phyloP scores from a whole-genome alignment of 53 echinoderm and acorn worm genomes.

The Luidia sarsii region DNA sequence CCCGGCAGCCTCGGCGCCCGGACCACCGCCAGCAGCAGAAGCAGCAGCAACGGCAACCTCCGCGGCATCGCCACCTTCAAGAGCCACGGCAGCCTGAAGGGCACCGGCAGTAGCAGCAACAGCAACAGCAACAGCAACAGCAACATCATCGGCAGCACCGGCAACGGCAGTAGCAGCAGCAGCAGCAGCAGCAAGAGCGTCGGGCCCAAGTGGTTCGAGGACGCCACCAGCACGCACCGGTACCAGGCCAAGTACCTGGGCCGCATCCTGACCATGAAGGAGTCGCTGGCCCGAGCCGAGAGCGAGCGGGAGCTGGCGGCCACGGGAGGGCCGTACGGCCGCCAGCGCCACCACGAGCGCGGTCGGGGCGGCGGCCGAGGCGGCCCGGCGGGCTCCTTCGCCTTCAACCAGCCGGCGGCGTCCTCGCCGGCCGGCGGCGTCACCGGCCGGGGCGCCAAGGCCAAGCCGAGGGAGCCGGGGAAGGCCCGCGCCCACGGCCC shows the following conservation, averaged over 20 bases:
- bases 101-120: too few relatives aligned
- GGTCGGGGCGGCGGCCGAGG: background rate
- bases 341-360: background rate
- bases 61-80: too few relatives aligned
- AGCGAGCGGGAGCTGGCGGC: conserved; percentile 4
- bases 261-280: conserved; percentile 58
- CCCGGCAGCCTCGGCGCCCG: too few relatives aligned
- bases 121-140: too few relatives aligned
- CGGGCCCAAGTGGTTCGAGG: conserved; percentile 67
- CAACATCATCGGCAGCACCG: background rate
- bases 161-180: background rate
- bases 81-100: too few relatives aligned
- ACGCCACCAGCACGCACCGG: conserved; percentile 57
- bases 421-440: conserved; percentile 1
- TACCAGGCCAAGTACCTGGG: conserved; percentile 67
- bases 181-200: background rate
- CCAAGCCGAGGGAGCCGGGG: conserved; percentile 25
- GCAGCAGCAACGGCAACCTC: too few relatives aligned
- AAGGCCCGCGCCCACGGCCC: conserved; percentile 16
- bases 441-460: conserved; percentile 21
- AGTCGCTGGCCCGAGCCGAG: conserved; percentile 56
- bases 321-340: background rate
- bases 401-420: background rate
- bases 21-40: too few relatives aligned
- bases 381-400: background rate